These are phyloP conservation scores for Neogale vison DNA, from an alignment of 2,113 vertebrate species.

Conservation along the genomic window DNA sequence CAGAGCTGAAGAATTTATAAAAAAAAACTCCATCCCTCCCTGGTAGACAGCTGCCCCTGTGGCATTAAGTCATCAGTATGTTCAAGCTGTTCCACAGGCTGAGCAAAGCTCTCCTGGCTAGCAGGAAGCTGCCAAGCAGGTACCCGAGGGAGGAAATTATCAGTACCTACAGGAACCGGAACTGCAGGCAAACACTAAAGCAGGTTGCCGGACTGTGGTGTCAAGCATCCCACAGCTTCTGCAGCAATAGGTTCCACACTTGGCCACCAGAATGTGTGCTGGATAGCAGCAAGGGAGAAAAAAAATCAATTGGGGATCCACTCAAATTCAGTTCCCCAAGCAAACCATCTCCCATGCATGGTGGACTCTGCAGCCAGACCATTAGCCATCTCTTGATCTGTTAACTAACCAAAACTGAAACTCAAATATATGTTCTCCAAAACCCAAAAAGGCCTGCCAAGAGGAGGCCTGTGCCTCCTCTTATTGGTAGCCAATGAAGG, in stretches of 20 bases:
- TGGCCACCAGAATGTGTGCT: too few species aligned
- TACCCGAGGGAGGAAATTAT: not conserved
- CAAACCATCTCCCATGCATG: not conserved
- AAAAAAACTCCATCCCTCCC: not conserved
- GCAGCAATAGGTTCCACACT: too few species aligned
- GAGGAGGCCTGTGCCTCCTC: not conserved
- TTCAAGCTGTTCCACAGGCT: too few species aligned
- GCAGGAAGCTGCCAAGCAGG: not conserved
- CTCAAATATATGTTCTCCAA: not conserved
- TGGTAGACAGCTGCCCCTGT: not conserved
- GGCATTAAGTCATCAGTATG: not conserved
- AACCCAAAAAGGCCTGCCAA: not conserved
- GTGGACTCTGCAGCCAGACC: not conserved
- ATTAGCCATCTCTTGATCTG: not conserved
- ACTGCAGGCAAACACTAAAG: too few species aligned
- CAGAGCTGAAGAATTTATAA: not conserved
- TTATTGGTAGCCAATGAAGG: not conserved
- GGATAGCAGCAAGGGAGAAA: not conserved
- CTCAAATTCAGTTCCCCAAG: not conserved
- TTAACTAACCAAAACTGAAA: not conserved
- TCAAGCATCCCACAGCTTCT: too few species aligned
- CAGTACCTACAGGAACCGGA: not conserved
- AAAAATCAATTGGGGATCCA: not conserved
- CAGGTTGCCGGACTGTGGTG: too few species aligned
- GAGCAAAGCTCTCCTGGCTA: not conserved